Percentiles rank a stretch among this genome's conserved stretches.
phyloP scores from a whole-genome alignment of 2,113 vertebrate species.

The Galbula dea region DNA sequence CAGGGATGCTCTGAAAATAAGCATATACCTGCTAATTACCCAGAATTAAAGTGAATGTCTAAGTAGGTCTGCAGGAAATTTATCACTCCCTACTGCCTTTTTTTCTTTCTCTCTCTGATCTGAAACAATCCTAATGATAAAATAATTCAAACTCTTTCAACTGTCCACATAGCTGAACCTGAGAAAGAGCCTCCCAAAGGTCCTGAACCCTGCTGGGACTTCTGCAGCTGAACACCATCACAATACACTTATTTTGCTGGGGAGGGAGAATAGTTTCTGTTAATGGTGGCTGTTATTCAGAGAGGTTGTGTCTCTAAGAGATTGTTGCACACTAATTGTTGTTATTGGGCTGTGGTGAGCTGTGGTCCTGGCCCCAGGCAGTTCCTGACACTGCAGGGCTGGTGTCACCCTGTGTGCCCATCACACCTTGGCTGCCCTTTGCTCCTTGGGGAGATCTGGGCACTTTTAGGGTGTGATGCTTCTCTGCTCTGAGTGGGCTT shows the following conservation, averaged over 20 bases:
- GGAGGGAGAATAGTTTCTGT: not conserved
- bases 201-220: not conserved
- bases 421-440: not conserved
- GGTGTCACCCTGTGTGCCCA: rapidly evolving
- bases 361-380: not conserved
- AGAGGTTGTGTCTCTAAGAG: not conserved
- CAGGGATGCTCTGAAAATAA: not conserved
- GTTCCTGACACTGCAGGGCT: rapidly evolving
- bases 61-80: not conserved
- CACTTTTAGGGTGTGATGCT: not conserved
- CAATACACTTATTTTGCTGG: not conserved
- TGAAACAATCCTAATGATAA: not conserved
- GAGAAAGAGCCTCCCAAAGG: not conserved
- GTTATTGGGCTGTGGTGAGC: not conserved
- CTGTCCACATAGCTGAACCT: not conserved
- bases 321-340: rapidly evolving
- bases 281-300: rapidly evolving
- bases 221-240: not conserved
- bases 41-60: not conserved
- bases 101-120: not conserved
- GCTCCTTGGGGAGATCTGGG: not conserved
- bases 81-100: not conserved
- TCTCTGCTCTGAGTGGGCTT: not conserved
- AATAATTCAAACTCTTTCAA: not conserved
- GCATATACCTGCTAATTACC: not conserved